These are phyloP conservation scores for Alviniconcha strummeri DNA, from an alignment of 2,888 invertebrate species.

Conservation along the genomic window DNA sequence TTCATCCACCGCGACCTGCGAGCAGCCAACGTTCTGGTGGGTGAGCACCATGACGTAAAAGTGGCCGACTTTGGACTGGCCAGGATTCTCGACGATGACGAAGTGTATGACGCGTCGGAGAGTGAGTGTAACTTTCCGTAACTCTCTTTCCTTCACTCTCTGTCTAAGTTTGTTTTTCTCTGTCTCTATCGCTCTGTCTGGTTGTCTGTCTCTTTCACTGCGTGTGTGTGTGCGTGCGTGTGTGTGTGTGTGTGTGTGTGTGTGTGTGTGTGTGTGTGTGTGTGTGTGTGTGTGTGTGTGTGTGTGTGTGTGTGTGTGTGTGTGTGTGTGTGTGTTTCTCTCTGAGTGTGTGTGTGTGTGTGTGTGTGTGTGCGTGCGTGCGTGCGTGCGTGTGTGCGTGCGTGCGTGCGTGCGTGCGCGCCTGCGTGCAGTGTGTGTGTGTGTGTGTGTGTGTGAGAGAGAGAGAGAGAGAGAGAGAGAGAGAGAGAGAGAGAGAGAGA, in stretches of 20 bases:
- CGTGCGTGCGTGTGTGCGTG: neutral
- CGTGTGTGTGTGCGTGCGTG: neutral
- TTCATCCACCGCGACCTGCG: constrained; percentile 72
- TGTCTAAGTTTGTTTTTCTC: neutral
- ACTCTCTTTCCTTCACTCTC: neutral
- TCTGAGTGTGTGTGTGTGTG: neutral
- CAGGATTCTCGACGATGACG: constrained; percentile 66
- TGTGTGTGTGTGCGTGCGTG: constrained; percentile 7
- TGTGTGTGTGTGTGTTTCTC: neutral
- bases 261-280: neutral
- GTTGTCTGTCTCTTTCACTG: neutral
- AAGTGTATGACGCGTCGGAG: constrained; percentile 68
- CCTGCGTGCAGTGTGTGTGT: neutral
- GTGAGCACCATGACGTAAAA: constrained; percentile 69
- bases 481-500: too few species aligned
- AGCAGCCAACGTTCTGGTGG: constrained; percentile 73
- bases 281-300: neutral
- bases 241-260: neutral
- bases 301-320: neutral
- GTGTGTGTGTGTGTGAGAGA: neutral
- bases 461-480: too few species aligned
- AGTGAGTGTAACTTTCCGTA: constrained; percentile 52
- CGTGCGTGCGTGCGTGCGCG: neutral
- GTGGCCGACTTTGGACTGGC: constrained; percentile 74
- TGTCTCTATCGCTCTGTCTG: neutral